Conservation (phyloP, 2,888 invertebrate genomes). For the Melanophora roralis region DNA sequence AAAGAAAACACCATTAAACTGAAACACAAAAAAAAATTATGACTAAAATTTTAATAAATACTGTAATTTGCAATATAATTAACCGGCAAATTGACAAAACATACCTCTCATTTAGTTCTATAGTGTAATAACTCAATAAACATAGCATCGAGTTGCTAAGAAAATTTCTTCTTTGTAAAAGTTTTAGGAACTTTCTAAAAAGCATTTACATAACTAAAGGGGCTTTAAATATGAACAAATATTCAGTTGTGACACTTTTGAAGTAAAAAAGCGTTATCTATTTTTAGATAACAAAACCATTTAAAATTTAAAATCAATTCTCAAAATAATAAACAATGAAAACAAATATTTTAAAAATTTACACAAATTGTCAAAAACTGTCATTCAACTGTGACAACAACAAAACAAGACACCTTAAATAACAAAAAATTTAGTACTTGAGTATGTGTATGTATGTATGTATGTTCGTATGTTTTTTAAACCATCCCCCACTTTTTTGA, state of each 20-base stretch:
- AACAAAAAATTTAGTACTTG: constrained; percentile 7
- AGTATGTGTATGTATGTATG: not conserved
- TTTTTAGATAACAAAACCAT: not conserved
- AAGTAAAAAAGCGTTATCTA: too few species aligned
- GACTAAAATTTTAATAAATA: not conserved
- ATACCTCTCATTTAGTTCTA: too few species aligned
- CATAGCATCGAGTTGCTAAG: too few species aligned
- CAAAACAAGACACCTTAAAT: constrained; percentile 14
- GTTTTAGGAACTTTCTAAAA: too few species aligned
- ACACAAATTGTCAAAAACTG: constrained; percentile 52
- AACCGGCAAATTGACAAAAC: not conserved
- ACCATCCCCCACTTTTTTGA: not conserved
- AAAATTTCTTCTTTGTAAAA: too few species aligned
- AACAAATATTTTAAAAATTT: constrained; percentile 55
- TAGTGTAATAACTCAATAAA: too few species aligned
- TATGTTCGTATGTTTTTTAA: not conserved
- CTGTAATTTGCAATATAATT: not conserved
- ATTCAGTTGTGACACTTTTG: too few species aligned
- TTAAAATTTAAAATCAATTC: not conserved
- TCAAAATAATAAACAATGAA: constrained; percentile 33
- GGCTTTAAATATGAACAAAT: too few species aligned
- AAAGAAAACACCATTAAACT: too few species aligned
- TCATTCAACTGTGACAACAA: constrained; percentile 52
- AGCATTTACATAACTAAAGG: too few species aligned
- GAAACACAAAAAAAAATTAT: not conserved